Evolutionary conservation across 2,113 vertebrate species (phyloP), one percentile per base, ranked within the genome.

Genomic region (Pygoscelis antarcticus): DNA sequence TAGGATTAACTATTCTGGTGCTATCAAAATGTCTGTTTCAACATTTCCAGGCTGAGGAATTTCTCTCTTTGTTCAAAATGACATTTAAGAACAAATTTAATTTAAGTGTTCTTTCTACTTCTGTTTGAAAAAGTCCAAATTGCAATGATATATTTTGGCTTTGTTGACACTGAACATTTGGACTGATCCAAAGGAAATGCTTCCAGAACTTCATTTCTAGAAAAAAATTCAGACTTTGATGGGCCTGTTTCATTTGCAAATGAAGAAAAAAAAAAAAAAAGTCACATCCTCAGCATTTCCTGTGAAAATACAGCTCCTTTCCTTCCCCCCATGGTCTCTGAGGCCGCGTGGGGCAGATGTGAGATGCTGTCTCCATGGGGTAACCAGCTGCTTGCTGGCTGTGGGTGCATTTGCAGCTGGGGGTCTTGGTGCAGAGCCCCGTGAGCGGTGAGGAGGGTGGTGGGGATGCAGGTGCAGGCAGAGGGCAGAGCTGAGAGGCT

Each of bases 31-130:
- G 93, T 84, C 93, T 96, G 52, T 91, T 96, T 60, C 94, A 93
- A 87, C 87, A 82, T 72, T 87, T 93, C 69, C 70, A 87, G 74
- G 61, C 89, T 87, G 84, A 96, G 87, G 81, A 95, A 96, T 96
- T 94, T 96, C 74, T 94, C 93, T 78, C 83, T 93, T 76, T 93
- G 87, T 94, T 96, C 89, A 85, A 94, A 96, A 94, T 93, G 93
- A 79, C 80, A 87, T 91, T 97, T 93, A 93, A 74, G 91, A 89
- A 64, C 65, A 96, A 93, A 94, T 93, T 82, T 76, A 91, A 94
- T 96, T 70, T 88, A 83, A 95, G 76, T 77, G 75, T 74, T 94
- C 86, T 87, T 87, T 78, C 74, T 61, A 27, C 77, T 94, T 71
- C 83, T 89, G 65, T 91, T 78, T 95, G 94, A 94, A 94, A 91